Percentiles rank a stretch among this genome's conserved stretches.
phyloP scores from a whole-genome alignment of 2,113 vertebrate species.

The Grammomys dolichurus region DNA sequence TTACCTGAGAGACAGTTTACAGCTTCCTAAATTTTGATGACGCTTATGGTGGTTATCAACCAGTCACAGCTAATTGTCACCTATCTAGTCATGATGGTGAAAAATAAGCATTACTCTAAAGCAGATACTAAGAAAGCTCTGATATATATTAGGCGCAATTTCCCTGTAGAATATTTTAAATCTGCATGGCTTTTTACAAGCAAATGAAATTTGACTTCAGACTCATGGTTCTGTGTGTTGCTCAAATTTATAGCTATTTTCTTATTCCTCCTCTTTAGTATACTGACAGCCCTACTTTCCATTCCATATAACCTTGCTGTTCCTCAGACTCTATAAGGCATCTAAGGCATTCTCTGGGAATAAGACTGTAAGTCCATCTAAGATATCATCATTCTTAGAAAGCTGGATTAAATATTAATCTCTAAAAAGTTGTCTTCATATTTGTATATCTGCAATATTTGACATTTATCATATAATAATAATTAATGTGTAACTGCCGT shows the following conservation, averaged over 20 bases:
- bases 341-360: background rate
- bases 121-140: background rate
- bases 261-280: background rate
- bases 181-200: background rate
- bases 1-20: background rate
- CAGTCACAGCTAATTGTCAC: accelerated
- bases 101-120: background rate
- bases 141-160: background rate
- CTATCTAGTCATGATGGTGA: background rate
- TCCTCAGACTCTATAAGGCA: background rate
- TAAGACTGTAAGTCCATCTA: background rate
- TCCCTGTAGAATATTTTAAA: background rate
- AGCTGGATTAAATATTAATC: background rate
- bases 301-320: background rate
- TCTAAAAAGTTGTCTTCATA: background rate
- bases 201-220: background rate
- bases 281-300: background rate
- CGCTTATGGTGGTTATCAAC: accelerated
- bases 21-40: background rate
- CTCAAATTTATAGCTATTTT: background rate
- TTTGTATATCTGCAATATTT: background rate
- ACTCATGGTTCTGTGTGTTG: background rate
- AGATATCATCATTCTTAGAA: background rate
- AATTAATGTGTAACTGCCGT: background rate
- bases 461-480: background rate